These are phyloP conservation scores for Lerema accius DNA, from an alignment of 1,140 invertebrate species.

Conservation along the genomic window DNA sequence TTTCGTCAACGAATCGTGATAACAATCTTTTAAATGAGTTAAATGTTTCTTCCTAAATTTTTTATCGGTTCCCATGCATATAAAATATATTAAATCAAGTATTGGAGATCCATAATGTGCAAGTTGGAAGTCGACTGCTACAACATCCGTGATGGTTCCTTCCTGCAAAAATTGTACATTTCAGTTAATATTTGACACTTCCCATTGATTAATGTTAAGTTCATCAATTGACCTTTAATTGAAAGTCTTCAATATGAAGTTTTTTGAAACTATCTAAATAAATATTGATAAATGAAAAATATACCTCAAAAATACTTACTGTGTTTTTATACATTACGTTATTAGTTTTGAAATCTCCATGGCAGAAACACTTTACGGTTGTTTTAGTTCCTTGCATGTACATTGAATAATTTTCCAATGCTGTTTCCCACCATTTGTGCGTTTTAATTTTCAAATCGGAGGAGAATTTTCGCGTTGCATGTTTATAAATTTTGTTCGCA, in stretches of 20 bases:
- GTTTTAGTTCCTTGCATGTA: constrained; percentile 10
- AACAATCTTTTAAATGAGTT: constrained; percentile 47
- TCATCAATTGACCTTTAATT: no score
- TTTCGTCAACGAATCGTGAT: constrained; percentile 47
- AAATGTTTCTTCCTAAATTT: constrained; percentile 53
- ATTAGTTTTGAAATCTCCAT: constrained; percentile 39
- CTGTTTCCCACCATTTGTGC: not conserved
- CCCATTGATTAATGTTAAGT: no score
- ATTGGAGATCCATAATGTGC: constrained; percentile 62
- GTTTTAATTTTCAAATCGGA: constrained; percentile 9
- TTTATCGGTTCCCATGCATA: constrained; percentile 52
- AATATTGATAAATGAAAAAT: no score
- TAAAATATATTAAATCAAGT: constrained; percentile 59
- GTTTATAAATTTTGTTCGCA: constrained; percentile 17
- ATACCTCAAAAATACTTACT: constrained; percentile 10
- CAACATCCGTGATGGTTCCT: constrained; percentile 2
- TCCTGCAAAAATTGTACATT: constrained; percentile 19
- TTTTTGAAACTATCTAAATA: no score
- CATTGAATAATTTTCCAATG: constrained; percentile 12
- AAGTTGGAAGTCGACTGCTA: constrained; percentile 48
- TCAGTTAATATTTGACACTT: no score
- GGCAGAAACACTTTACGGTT: constrained; percentile 33
- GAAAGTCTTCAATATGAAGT: no score
- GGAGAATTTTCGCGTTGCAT: not conserved
- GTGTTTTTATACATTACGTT: constrained; percentile 34